Conservation (phyloP, 2,113 vertebrate genomes). For the Corapipo altera region DNA sequence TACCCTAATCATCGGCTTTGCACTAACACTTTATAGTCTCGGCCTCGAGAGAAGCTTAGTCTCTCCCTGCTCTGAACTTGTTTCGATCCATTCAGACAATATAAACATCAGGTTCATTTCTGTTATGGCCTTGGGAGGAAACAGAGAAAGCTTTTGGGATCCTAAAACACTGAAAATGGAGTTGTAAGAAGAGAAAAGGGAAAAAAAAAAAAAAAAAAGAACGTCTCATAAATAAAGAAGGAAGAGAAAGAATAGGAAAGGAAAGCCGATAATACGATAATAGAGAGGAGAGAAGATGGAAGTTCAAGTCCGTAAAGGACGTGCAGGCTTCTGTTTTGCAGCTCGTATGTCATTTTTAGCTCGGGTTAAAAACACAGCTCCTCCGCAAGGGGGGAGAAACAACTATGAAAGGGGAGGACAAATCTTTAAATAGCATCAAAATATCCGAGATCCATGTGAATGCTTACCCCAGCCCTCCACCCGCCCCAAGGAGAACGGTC, state of each 20-base stretch:
- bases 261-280: not conserved
- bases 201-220: not conserved
- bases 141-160: not conserved
- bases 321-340: not conserved
- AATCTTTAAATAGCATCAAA: constrained; percentile 47
- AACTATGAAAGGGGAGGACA: not conserved
- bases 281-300: not conserved
- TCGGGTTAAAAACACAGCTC: not conserved
- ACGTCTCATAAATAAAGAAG: not conserved
- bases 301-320: not conserved
- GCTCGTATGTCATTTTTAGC: constrained; percentile 17
- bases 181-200: not conserved
- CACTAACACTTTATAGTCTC: not conserved
- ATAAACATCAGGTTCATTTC: not conserved
- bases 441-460: not conserved
- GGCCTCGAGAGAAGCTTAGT: not conserved
- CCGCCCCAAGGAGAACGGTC: not conserved
- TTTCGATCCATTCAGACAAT: not conserved
- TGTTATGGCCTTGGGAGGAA: not conserved
- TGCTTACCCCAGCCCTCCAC: not conserved
- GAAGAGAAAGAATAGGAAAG: not conserved
- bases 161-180: not conserved
- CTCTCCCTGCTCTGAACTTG: not conserved
- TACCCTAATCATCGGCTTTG: constrained; percentile 12
- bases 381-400: constrained; percentile 5